Conservation (phyloP, 2,113 vertebrate genomes). For the Plecturocebus donacophilus region DNA sequence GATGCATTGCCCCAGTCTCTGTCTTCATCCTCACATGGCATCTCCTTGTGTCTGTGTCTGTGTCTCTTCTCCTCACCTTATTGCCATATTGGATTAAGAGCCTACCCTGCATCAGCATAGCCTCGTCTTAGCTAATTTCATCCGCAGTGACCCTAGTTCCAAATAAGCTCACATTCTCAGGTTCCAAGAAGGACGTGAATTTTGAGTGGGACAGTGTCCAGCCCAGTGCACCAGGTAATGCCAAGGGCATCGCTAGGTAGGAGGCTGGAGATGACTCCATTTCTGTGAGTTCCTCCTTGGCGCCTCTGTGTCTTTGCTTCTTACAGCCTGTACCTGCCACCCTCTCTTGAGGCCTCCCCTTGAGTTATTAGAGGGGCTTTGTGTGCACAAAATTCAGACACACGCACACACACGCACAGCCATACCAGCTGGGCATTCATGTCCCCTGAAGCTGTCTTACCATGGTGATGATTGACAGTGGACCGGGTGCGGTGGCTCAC, state of each 20-base stretch:
- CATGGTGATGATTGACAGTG: not conserved
- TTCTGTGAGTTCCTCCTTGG: not conserved
- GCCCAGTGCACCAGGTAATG: accelerated
- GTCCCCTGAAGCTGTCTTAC: not conserved
- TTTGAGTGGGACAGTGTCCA: not conserved
- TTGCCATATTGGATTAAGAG: not conserved
- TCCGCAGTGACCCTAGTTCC: not conserved
- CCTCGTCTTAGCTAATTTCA: not conserved
- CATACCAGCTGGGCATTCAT: not conserved
- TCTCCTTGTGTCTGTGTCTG: not conserved
- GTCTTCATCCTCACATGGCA: too few relatives aligned
- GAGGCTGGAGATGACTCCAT: not conserved
- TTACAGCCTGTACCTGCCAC: not conserved
- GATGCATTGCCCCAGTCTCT: not conserved
- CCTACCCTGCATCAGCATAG: not conserved
- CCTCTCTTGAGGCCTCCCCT: not conserved
- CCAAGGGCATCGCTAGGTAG: not conserved
- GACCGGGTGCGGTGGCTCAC: accelerated
- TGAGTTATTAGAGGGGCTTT: not conserved
- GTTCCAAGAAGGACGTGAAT: not conserved
- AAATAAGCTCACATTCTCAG: not conserved
- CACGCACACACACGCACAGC: not conserved
- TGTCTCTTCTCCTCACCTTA: not conserved
- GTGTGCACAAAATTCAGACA: too few relatives aligned
- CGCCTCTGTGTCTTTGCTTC: not conserved